Percentiles rank a stretch among this genome's conserved stretches.
phyloP scores from a whole-genome alignment of 2,797 vertebrate genomes.

The Acridotheres tristis region DNA sequence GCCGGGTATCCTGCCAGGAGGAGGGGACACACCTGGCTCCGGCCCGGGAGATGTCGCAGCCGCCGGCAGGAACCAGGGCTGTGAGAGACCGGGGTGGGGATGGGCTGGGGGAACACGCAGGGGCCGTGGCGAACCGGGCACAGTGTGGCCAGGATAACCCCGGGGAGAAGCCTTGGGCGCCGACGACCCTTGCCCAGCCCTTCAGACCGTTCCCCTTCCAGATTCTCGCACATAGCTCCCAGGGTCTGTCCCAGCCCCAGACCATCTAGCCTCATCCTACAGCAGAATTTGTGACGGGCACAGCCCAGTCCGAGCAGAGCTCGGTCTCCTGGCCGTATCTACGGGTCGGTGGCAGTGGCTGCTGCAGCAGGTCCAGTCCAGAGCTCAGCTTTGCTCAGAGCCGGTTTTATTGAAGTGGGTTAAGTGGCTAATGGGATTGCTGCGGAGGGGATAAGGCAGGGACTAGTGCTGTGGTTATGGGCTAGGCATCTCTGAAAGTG shows the following conservation, averaged over 20 bases:
- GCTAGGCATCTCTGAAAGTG: neutral
- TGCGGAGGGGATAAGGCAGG: neutral
- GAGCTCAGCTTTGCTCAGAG: neutral
- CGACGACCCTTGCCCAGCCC: too few species aligned
- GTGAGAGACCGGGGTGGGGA: neutral
- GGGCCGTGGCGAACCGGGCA: neutral
- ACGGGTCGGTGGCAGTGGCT: neutral
- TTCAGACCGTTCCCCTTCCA: neutral
- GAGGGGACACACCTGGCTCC: neutral
- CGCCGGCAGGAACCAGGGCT: neutral
- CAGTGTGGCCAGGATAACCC: neutral
- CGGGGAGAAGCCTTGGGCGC: neutral
- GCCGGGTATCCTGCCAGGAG: too few species aligned
- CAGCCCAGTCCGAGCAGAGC: neutral
- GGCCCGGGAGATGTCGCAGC: too few species aligned
- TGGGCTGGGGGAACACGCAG: too few species aligned
- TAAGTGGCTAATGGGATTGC: slow-evolving; percentile 16
- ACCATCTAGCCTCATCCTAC: neutral
- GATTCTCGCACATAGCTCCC: neutral
- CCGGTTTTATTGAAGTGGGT: neutral
- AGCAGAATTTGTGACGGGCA: neutral
- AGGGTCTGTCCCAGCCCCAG: neutral
- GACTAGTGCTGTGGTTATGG: neutral
- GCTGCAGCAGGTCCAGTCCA: neutral
- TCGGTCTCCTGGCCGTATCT: neutral